A percentile compares a stretch with the other conserved stretches of the same genome.
These are phyloP conservation scores for Bombus pyrosoma DNA, from an alignment of 1,140 invertebrate species.

Conservation along the genomic window DNA sequence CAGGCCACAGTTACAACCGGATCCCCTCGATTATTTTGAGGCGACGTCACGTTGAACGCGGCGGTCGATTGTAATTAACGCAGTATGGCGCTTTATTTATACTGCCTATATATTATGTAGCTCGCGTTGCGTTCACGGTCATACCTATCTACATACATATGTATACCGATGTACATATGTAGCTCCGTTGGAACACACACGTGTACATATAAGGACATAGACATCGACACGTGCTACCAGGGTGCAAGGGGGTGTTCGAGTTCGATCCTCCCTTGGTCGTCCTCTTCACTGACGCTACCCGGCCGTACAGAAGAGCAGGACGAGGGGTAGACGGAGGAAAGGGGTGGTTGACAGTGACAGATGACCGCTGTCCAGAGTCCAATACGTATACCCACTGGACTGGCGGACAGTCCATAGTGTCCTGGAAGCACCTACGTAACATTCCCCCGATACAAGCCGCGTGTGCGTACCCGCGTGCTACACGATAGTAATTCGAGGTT, in stretches of 20 bases:
- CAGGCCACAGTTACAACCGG: neutral
- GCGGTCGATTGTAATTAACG: constrained; percentile 65
- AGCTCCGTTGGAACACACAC: constrained; percentile 43
- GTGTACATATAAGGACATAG: constrained; percentile 59
- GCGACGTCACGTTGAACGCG: constrained; percentile 12
- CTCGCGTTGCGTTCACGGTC: constrained; percentile 41
- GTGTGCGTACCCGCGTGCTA: constrained; percentile 32
- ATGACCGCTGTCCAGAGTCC: constrained; percentile 75
- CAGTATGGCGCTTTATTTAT: constrained; percentile 68
- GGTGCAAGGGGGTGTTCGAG: constrained; percentile 55
- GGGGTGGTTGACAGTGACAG: constrained; percentile 74
- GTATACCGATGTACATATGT: constrained; percentile 46
- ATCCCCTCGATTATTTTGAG: constrained; percentile 31
- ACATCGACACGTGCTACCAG: constrained; percentile 75
- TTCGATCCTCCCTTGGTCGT: constrained; percentile 66
- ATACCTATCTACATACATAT: constrained; percentile 14
- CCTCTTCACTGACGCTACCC: constrained; percentile 64
- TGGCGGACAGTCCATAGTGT: constrained; percentile 68
- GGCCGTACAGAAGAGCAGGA: constrained; percentile 40
- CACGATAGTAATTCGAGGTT: constrained; percentile 68
- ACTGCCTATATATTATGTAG: constrained; percentile 51
- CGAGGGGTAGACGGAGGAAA: neutral
- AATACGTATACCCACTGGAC: constrained; percentile 70
- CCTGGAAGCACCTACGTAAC: constrained; percentile 65
- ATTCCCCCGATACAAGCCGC: constrained; percentile 45